phyloP scores from a whole-genome alignment of 2,797 vertebrate genomes.

The Echiichthys vipera region DNA sequence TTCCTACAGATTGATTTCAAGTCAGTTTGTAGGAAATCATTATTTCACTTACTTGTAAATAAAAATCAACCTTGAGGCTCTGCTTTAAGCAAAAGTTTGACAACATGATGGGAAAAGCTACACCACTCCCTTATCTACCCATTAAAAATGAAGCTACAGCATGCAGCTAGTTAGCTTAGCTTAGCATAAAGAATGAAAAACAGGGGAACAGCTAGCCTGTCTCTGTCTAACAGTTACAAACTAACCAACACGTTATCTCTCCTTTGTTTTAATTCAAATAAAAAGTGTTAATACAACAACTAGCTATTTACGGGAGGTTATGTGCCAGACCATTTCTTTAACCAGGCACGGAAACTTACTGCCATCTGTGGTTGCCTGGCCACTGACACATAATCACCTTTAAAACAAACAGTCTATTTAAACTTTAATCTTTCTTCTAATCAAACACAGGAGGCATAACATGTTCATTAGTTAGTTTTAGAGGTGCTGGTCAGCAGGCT shows the following conservation, averaged over 20 bases:
- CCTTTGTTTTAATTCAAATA: neutral
- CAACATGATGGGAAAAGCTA: neutral
- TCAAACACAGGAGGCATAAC: neutral
- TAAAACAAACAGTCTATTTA: neutral
- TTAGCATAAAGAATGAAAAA: neutral
- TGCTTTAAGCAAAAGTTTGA: neutral
- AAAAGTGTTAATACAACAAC: neutral
- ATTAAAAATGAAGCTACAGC: neutral
- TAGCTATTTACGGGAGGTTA: neutral
- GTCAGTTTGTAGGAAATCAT: constrained; percentile 14
- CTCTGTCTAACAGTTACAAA: neutral
- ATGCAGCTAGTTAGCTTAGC: neutral
- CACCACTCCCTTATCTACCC: neutral
- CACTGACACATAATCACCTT: neutral
- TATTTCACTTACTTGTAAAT: neutral
- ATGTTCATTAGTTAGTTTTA: neutral
- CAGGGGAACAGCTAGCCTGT: neutral
- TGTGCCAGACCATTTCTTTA: neutral
- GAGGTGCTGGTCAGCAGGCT: neutral
- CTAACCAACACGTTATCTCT: neutral
- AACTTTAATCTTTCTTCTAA: neutral
- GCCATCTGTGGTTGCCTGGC: neutral
- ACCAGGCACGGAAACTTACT: neutral
- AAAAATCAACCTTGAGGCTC: neutral
- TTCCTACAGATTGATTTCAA: constrained; percentile 9